Conservation (phyloP, 2,888 invertebrate species). For the Zaprionus obscuricornis region DNA sequence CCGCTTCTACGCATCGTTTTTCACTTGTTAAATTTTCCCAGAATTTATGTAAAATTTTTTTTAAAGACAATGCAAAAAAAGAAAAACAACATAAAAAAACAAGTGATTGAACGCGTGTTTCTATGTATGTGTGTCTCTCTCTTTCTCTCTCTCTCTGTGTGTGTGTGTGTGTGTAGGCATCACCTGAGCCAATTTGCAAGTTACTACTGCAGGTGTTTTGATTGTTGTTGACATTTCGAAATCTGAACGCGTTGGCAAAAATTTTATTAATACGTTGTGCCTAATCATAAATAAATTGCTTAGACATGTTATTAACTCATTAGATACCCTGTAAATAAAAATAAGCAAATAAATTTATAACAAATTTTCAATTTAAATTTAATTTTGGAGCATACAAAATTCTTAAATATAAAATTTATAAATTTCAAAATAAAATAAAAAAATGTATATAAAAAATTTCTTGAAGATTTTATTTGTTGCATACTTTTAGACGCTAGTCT, state of each 20-base stretch:
- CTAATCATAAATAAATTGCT: constrained; percentile 20
- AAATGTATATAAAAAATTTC: too few relatives aligned
- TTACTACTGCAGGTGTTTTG: too few relatives aligned
- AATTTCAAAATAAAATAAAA: too few relatives aligned
- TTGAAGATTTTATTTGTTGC: too few relatives aligned
- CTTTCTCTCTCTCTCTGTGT: constrained; percentile 5
- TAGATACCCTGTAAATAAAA: constrained; percentile 3
- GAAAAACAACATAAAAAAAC: constrained; percentile 31
- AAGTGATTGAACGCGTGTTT: not conserved
- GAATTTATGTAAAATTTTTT: constrained; percentile 52
- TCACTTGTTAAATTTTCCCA: constrained; percentile 56
- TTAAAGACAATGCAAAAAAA: constrained; percentile 47
- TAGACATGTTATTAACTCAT: not conserved
- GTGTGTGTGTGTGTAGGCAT: constrained; percentile 36
- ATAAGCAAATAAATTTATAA: too few relatives aligned
- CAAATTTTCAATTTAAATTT: too few relatives aligned
- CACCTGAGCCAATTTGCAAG: constrained; percentile 63
- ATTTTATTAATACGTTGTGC: constrained; percentile 40
- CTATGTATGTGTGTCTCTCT: not conserved
- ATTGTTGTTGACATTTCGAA: constrained; percentile 74
- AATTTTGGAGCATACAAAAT: too few relatives aligned
- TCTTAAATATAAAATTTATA: too few relatives aligned
- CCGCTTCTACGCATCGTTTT: constrained; percentile 51
- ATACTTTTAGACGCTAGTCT: too few relatives aligned
- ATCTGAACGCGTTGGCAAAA: constrained; percentile 69